Evolutionary conservation across 53 echinoderm and acorn worm species (phyloP), one percentile per base, ranked within the genome.

Genomic region (Paracentrotus lividus): DNA sequence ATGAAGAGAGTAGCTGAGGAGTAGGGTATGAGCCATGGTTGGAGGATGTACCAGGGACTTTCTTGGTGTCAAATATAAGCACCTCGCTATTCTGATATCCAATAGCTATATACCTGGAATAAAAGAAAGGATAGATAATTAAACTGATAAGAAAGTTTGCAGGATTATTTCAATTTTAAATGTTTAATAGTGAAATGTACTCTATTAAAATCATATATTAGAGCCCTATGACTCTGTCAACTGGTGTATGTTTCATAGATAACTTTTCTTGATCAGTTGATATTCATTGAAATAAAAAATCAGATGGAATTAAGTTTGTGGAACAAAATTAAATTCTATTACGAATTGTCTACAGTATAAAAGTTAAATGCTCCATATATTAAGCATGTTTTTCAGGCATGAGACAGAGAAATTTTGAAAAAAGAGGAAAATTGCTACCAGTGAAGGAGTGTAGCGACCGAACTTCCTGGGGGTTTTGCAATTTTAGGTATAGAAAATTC

Each of bases 11-110:
- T 36, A 97, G 93, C 45, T 88, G 90, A 8, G 94, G 84, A 18
- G 16, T 58, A 20, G 89, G 78, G 8, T 47, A 14, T 4, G 51
- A 29, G 4, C 26, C 53, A 23, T 58, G 38, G 55, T 84, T 56
- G 3, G n/a, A 42, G 42, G 59, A 59, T 8, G 23, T 54, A 7
- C 76, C 45, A 13, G 40, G n/a, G 24, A 56, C 92, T 42, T 92
- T 85, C 47, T 76, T 53, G 23, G 93, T 77, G 54, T 94, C 93
- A 92, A 95, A 96, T 90, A 97, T 94, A 27, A 95, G 68, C 3
- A 97, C 93, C 57, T 94, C 95, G 16, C 96, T 94, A 93, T 93
- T 95, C 61, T 95, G 94, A 65, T 97, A 88, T 4, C 97, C 97
- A 2, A 97, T 65, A n/a, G 94, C 92, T 27, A 96, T 59, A 90